phyloP scores from a whole-genome alignment of 2,797 vertebrate species.

The Sandelia bainsii region DNA sequence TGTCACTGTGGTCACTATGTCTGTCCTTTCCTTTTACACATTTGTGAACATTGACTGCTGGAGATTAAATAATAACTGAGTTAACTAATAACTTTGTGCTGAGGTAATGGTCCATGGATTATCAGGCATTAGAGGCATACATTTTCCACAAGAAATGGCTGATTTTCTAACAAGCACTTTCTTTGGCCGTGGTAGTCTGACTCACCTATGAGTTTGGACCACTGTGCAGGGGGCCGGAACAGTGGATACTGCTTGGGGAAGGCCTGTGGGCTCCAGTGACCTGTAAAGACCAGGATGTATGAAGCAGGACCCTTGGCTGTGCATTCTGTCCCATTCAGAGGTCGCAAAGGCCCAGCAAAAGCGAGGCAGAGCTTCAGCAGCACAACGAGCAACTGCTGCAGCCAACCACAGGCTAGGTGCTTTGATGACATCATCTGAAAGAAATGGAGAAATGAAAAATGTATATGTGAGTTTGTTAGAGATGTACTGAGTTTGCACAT shows the following conservation, averaged over 20 bases:
- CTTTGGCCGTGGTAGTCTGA: background rate
- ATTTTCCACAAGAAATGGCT: background rate
- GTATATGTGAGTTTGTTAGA: slow-evolving; percentile 21
- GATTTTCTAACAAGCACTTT: background rate
- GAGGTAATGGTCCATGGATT: background rate
- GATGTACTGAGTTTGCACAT: slow-evolving; percentile 11
- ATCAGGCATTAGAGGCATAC: background rate
- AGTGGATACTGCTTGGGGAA: slow-evolving; percentile 89
- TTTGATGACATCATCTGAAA: slow-evolving; percentile 84
- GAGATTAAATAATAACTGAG: background rate
- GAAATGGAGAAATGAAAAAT: slow-evolving; percentile 59
- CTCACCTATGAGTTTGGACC: slow-evolving; percentile 89
- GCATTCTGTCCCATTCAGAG: slow-evolving; percentile 79
- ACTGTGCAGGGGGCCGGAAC: slow-evolving; percentile 88
- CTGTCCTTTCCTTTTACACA: background rate
- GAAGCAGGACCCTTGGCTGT: slow-evolving; percentile 83
- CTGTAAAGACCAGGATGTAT: slow-evolving; percentile 88
- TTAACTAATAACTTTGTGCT: background rate
- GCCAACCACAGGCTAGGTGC: slow-evolving; percentile 77
- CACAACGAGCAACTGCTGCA: slow-evolving; percentile 80
- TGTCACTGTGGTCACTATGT: background rate
- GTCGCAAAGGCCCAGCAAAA: slow-evolving; percentile 69
- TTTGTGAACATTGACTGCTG: background rate
- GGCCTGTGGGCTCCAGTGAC: slow-evolving; percentile 86
- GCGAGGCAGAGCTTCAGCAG: slow-evolving; percentile 78